Conservation (phyloP, 2,888 invertebrate genomes). For the Lysandra bellargus region DNA sequence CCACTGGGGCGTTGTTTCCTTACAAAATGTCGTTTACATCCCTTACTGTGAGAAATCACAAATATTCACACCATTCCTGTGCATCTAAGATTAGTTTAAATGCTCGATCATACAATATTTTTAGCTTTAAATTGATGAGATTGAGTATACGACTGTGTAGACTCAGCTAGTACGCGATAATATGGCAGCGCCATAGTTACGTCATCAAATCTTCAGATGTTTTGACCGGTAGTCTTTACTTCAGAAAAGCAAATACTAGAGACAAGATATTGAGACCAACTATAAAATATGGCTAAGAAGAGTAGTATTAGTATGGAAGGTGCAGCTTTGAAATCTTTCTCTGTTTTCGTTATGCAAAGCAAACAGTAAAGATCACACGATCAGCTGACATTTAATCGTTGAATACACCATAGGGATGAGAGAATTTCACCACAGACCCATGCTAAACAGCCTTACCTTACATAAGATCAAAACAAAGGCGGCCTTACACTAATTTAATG, state of each 20-base stretch:
- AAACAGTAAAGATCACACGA: neutral
- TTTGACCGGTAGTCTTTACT: neutral
- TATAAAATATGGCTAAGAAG: neutral
- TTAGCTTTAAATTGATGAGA: neutral
- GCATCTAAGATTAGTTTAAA: neutral
- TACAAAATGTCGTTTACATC: too few relatives aligned
- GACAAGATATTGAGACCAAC: neutral
- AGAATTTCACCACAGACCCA: neutral
- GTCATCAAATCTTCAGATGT: too few relatives aligned
- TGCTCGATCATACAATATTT: neutral
- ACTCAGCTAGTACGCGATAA: neutral
- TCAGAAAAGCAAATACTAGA: neutral
- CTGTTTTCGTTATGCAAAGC: neutral
- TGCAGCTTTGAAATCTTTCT: neutral
- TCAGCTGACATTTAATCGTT: neutral
- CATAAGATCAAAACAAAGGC: neutral
- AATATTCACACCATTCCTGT: neutral
- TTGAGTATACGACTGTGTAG: neutral
- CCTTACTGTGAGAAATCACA: too few relatives aligned
- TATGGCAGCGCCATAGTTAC: neutral
- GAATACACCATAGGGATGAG: neutral
- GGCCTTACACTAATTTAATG: neutral
- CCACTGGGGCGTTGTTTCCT: too few relatives aligned
- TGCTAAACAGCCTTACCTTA: neutral
- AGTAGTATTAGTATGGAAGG: neutral